Evolutionary conservation across 2,888 invertebrate species (phyloP).

Genomic region (Colostygia pectinataria): DNA sequence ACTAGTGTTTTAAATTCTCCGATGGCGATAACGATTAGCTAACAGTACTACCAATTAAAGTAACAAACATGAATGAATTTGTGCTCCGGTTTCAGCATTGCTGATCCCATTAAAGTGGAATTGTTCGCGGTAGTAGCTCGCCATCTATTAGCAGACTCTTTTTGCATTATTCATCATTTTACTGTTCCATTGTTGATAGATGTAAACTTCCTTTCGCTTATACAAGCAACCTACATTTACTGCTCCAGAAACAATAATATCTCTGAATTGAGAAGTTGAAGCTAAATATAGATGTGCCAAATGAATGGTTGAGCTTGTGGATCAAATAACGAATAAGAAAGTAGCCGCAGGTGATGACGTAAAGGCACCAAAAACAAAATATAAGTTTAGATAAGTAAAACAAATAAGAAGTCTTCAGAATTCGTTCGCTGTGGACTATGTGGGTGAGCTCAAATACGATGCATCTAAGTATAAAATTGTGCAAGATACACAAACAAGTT

Average conservation of each 20-base stretch:
- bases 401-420: too few species aligned
- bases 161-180: slow-evolving; percentile 12
- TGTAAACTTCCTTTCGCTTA: slow-evolving; percentile 11
- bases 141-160: slow-evolving; percentile 12
- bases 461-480: too few species aligned
- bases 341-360: too few species aligned
- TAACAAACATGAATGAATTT: slow-evolving; percentile 40
- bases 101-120: slow-evolving; percentile 34
- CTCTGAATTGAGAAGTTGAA: too few species aligned
- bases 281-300: too few species aligned
- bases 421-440: too few species aligned
- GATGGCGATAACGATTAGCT: slow-evolving; percentile 1
- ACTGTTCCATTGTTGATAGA: slow-evolving; percentile 5
- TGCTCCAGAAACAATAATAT: background rate
- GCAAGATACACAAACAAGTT: too few species aligned
- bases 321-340: too few species aligned
- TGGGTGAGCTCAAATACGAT: too few species aligned
- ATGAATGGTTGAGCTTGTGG: too few species aligned
- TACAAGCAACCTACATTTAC: slow-evolving; percentile 8
- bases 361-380: too few species aligned
- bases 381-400: too few species aligned
- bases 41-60: slow-evolving; percentile 43
- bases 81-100: slow-evolving; percentile 8
- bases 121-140: slow-evolving; percentile 31
- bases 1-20: background rate